A percentile compares a stretch with the other conserved stretches of the same genome.
phyloP scores from a whole-genome alignment of 2,888 invertebrate genomes.

The Drosophila paramelanica region DNA sequence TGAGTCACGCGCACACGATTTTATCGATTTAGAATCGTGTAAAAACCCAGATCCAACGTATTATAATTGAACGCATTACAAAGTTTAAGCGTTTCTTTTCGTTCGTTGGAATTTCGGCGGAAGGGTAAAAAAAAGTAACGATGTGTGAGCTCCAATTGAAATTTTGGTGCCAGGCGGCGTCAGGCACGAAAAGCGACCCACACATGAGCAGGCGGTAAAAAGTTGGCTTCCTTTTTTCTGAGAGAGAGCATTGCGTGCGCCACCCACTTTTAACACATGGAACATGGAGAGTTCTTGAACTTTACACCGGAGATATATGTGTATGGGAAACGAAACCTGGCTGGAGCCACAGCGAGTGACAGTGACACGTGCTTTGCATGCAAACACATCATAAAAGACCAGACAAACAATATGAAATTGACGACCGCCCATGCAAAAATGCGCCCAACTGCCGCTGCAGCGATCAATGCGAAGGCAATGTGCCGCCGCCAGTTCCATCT shows the following conservation, averaged over 20 bases:
- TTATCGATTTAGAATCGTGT: constrained; percentile 53
- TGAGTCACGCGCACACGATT: constrained; percentile 67
- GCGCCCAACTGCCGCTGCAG: constrained; percentile 27
- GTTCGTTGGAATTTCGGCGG: constrained; percentile 15
- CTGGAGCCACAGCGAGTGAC: constrained; percentile 63
- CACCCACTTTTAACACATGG: constrained; percentile 77
- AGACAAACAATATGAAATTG: constrained; percentile 64
- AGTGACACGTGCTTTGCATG: constrained; percentile 81
- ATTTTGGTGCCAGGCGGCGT: constrained; percentile 40
- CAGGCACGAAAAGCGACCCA: constrained; percentile 55
- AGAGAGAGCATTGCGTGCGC: constrained; percentile 64
- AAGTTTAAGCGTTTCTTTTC: constrained; percentile 47
- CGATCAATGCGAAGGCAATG: constrained; percentile 47
- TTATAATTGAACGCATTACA: constrained; percentile 72
- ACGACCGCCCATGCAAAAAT: constrained; percentile 20
- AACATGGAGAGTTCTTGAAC: constrained; percentile 70
- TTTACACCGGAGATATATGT: constrained; percentile 45
- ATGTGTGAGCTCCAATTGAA: constrained; percentile 80
- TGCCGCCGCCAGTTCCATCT: neutral
- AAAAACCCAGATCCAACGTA: constrained; percentile 30
- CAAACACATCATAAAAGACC: constrained; percentile 78
- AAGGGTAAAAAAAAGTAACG: constrained; percentile 60
- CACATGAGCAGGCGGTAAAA: constrained; percentile 42
- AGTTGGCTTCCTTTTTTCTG: constrained; percentile 19
- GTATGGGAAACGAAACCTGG: constrained; percentile 1